Evolutionary conservation across 2,888 invertebrate species (phyloP).

Genomic region (Rotaria socialis): DNA sequence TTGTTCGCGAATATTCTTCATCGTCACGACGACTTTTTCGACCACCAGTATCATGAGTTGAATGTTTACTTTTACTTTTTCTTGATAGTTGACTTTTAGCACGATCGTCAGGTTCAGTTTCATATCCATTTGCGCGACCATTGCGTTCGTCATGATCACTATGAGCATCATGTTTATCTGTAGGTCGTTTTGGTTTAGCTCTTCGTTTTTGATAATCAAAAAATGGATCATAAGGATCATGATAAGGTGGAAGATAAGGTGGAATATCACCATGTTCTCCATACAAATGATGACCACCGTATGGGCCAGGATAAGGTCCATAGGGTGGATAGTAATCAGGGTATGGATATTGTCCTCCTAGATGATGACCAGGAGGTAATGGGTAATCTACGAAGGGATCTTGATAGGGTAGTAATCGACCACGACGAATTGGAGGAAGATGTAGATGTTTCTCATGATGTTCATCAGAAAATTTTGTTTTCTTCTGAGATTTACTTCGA

Average conservation of each 20-base stretch:
- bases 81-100: background rate
- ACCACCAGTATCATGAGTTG: background rate
- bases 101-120: background rate
- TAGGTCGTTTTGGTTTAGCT: background rate
- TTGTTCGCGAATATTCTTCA: background rate
- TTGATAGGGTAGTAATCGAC: background rate
- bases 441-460: background rate
- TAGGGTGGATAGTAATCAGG: background rate
- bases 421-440: background rate
- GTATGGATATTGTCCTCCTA: background rate
- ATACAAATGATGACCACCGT: background rate
- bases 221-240: background rate
- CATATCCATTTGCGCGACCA: background rate
- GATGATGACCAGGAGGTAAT: background rate
- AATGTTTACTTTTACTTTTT: background rate
- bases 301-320: background rate
- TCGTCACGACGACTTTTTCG: background rate
- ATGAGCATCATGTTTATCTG: background rate
- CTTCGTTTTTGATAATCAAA: background rate
- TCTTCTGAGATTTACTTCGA: background rate
- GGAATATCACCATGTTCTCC: background rate
- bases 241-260: background rate
- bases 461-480: background rate
- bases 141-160: background rate
- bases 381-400: background rate